Evolutionary conservation across 2,113 vertebrate genomes (phyloP), one percentile per base, ranked within the genome.

Genomic region (Cathartes aura): DNA sequence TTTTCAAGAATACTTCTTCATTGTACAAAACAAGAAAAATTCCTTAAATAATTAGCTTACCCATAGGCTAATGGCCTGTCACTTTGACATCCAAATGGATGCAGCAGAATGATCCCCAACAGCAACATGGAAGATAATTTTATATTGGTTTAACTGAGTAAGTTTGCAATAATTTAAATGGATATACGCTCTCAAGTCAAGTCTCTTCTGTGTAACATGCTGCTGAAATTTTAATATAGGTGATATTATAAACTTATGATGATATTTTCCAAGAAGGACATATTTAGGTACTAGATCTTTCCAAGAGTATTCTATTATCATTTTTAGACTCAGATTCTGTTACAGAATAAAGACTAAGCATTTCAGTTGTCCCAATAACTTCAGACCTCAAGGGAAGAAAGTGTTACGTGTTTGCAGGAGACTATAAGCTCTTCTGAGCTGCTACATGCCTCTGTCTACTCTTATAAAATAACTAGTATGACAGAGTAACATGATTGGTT

Each of bases 1-100:
- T 91, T 93, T 92, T 90, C 88, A 82, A 68, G 63, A 90, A 64
- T 55, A 84, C 6, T 86, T 90, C 89, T 91, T 88, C 71, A 53
- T 88, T 73, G 52, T 86, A 93, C 87, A 91, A 94, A 98, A 93
- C 63, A 95, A 94, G 87, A 67, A 91, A 93, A 96, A 80, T 94
- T 90, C 67, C 72, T 94, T 90, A 97, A 97, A 94, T 96, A 96
- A 98, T 97, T 96, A 97, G 83, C 56, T 82, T 36, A 90, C 74
- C 85, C 93, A 67, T 45, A 78, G 71, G 82, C 95, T 95, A 97
- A 94, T 89, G 68, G 83, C 74, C 70, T 90, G 83, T 96, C 95
- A 94, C 75, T 96, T 60, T 88, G 87, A 92, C 91, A 93, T 96
- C 93, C 95, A 97, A 96, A 95, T 83, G 89, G 88, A 90, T 47